phyloP scores from a whole-genome alignment of 2,797 vertebrate genomes.

The Poeciliopsis paucimaculata region DNA sequence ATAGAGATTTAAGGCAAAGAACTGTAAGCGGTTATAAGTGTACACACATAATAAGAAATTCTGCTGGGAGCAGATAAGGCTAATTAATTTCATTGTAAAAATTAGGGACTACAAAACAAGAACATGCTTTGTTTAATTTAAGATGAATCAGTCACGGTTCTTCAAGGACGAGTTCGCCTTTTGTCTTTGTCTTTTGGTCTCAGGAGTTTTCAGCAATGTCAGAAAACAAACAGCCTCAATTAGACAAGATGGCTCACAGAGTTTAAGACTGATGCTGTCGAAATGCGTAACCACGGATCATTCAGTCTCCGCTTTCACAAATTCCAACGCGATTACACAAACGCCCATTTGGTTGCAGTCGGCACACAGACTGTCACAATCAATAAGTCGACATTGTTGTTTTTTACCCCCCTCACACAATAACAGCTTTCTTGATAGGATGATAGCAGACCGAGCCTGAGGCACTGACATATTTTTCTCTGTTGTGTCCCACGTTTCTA shows the following conservation, averaged over 20 bases:
- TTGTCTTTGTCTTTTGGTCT: slow-evolving; percentile 26
- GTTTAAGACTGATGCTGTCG: slow-evolving; percentile 4
- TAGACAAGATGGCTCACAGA: slow-evolving; percentile 21
- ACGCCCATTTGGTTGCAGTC: slow-evolving; percentile 56
- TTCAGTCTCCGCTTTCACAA: slow-evolving; percentile 39
- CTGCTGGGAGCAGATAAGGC: slow-evolving; percentile 65
- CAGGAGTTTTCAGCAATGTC: slow-evolving; percentile 27
- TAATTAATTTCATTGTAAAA: slow-evolving; percentile 69
- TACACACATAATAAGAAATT: slow-evolving; percentile 32
- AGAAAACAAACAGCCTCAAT: slow-evolving; percentile 27
- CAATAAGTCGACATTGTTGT: slow-evolving; percentile 61
- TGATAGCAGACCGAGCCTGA: slow-evolving; percentile 62
- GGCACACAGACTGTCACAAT: slow-evolving; percentile 61
- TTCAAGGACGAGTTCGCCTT: slow-evolving; percentile 40
- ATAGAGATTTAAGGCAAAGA: slow-evolving; percentile 43
- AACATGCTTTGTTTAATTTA: slow-evolving; percentile 65
- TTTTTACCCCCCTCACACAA: slow-evolving; percentile 42
- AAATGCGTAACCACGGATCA: slow-evolving; percentile 50
- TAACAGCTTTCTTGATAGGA: slow-evolving; percentile 58
- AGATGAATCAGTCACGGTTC: slow-evolving; percentile 32
- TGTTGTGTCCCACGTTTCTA: slow-evolving; percentile 52
- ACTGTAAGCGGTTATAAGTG: slow-evolving; percentile 49
- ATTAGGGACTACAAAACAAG: slow-evolving; percentile 55
- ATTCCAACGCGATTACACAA: slow-evolving; percentile 63
- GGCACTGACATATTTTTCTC: slow-evolving; percentile 69